Percentiles rank a stretch among this genome's conserved stretches.
Conservation (phyloP, 2,797 vertebrate species). For the Phoxinus dragarum region DNA sequence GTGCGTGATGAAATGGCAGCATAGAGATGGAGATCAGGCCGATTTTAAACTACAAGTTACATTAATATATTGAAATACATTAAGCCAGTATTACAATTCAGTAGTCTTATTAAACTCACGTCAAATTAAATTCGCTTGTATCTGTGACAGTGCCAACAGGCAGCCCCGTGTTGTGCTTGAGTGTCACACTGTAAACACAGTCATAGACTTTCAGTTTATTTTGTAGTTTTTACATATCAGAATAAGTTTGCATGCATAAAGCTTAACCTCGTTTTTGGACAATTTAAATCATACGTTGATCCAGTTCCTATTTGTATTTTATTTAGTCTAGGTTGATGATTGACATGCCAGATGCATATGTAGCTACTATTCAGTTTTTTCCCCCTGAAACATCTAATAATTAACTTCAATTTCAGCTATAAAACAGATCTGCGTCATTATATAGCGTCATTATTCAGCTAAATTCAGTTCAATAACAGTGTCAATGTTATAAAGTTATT, state of each 20-base stretch:
- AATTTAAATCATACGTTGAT: background rate
- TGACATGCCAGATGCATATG: background rate
- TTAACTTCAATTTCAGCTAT: background rate
- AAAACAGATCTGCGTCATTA: background rate
- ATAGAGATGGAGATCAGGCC: constrained; percentile 19
- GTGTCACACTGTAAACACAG: constrained; percentile 17
- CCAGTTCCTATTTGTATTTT: background rate
- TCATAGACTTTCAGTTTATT: background rate
- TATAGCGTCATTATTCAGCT: background rate
- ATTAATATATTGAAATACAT: background rate
- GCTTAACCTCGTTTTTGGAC: too few species aligned
- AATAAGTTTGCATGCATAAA: background rate
- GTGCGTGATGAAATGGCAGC: constrained; percentile 8
- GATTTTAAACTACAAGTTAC: background rate
- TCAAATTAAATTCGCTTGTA: background rate
- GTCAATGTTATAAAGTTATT: background rate
- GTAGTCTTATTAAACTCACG: background rate
- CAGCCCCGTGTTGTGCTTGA: background rate
- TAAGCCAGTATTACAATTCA: background rate
- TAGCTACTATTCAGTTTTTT: background rate
- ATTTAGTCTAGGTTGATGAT: background rate
- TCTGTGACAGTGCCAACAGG: constrained; percentile 13
- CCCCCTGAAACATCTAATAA: background rate
- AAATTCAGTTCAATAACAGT: background rate
- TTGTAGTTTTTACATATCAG: background rate